Evolutionary conservation across 1,140 invertebrate species (phyloP), one percentile per base, ranked within the genome.

Genomic region (Macrobrachium nipponense): DNA sequence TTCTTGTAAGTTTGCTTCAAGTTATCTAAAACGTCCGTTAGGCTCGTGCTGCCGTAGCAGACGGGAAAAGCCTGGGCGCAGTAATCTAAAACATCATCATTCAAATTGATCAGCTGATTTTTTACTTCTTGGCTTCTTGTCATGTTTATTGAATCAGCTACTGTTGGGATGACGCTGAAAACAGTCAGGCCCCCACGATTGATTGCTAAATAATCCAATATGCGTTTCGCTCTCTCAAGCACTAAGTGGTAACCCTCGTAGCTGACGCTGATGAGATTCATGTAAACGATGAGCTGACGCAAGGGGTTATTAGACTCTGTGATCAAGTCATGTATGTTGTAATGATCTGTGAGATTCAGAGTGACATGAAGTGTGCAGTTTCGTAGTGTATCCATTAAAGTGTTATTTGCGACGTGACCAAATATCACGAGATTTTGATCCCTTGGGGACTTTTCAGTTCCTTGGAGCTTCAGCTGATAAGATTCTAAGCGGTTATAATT

Each of bases 11-110:
- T 84, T 6, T 62, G 80, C 23, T 85, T 51, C 8, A 87, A 78
- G 44, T 72, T 78, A 18, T 72, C 44, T 36, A 83, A 61, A 17
- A 87, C 76, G 18, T 75, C 44, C 20, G 18, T 68, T 36, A 89
- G 66, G 78, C 72, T 80, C 18, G 68, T 44, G 5, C 72, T 80
- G 23, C 20, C 70, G 70, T 84, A 72, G 60, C 88, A 89, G 51
- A 27, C 59, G 17, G 88, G 88, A 66, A 87, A 89, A 64, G 66
- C 68, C 68, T 81, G 86, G 27, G 88, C 80, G 44, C 88, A 89
- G 72, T 89, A 82, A 20, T 87, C 88, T 23, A 89, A 76, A 27
- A 87, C 62, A 14, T 70, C 72, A 64, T 89, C 88, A 36, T 80
- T 89, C 36, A 89, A 61, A 17, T 76, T 85, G 36, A 83, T 66